These are phyloP conservation scores for Proisotoma minuta DNA, from an alignment of 2,888 invertebrate genomes.

Conservation along the genomic window DNA sequence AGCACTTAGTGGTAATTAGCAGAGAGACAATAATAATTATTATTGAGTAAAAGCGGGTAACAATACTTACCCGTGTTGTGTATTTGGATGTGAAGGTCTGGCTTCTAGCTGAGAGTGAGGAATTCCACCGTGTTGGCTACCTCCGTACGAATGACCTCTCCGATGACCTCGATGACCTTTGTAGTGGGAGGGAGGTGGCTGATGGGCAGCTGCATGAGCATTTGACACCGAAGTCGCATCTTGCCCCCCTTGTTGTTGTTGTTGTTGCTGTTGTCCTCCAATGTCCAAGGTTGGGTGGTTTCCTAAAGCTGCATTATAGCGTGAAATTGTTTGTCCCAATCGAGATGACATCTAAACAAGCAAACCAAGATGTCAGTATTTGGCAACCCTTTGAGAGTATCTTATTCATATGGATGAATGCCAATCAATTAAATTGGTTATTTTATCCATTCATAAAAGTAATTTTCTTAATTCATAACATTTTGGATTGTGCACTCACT, in stretches of 20 bases:
- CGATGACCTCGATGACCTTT: constrained; percentile 43
- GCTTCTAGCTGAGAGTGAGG: constrained; percentile 46
- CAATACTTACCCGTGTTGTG: constrained; percentile 42
- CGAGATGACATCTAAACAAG: constrained; percentile 39
- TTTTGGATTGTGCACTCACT: no score
- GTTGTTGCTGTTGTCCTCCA: constrained; percentile 14
- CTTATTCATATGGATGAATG: no score
- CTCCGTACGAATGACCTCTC: constrained; percentile 46
- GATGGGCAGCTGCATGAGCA: constrained; percentile 27
- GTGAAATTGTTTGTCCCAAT: constrained; percentile 40
- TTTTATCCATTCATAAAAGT: not conserved
- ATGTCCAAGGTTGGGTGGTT: not conserved
- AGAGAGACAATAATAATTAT: not conserved
- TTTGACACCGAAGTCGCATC: constrained; percentile 5
- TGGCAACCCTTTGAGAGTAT: no score
- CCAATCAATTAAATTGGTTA: not conserved
- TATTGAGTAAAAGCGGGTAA: not conserved
- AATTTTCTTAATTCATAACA: no score
- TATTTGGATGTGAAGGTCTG: constrained; percentile 47
- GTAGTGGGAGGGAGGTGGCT: constrained; percentile 33
- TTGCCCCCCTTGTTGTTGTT: constrained; percentile 1
- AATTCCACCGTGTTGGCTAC: constrained; percentile 40
- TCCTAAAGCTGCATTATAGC: constrained; percentile 34
- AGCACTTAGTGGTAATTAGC: no score
- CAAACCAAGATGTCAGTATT: no score